Percentiles rank a stretch among this genome's conserved stretches.
Conservation (phyloP, 2,888 invertebrate genomes). For the Harpagoxenus sublaevis region DNA sequence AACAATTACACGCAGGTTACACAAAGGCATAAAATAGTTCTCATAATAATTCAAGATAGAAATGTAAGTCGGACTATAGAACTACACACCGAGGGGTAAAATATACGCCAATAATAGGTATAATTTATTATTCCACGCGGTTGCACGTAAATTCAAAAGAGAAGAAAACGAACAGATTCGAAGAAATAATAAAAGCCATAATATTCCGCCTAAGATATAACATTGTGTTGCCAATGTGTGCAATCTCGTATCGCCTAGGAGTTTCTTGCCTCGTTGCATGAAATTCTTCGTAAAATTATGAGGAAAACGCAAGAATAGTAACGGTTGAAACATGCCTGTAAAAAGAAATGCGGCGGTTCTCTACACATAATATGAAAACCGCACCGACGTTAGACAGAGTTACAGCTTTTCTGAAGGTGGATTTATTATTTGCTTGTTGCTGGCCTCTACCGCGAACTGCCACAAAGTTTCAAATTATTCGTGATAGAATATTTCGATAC, state of each 20-base stretch:
- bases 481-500: constrained; percentile 37
- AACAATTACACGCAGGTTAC: not conserved
- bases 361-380: not conserved
- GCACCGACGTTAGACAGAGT: constrained; percentile 8
- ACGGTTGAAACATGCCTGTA: not conserved
- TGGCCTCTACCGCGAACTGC: constrained; percentile 26
- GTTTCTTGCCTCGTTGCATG: not conserved
- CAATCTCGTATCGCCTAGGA: not conserved
- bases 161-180: not conserved
- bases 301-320: not conserved
- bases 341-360: not conserved
- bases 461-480: constrained; percentile 18
- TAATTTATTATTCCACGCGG: constrained; percentile 5
- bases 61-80: not conserved
- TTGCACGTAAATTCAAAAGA: not conserved
- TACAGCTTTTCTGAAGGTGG: constrained; percentile 8
- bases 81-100: not conserved
- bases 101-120: not conserved
- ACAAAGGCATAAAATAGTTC: not conserved
- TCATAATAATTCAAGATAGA: not conserved
- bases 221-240: not conserved
- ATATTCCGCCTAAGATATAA: not conserved
- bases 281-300: not conserved
- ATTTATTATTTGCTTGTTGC: constrained; percentile 29
- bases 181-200: not conserved